Evolutionary conservation across 2,113 vertebrate species (phyloP).

Genomic region (Thalassarche chlororhynchos): DNA sequence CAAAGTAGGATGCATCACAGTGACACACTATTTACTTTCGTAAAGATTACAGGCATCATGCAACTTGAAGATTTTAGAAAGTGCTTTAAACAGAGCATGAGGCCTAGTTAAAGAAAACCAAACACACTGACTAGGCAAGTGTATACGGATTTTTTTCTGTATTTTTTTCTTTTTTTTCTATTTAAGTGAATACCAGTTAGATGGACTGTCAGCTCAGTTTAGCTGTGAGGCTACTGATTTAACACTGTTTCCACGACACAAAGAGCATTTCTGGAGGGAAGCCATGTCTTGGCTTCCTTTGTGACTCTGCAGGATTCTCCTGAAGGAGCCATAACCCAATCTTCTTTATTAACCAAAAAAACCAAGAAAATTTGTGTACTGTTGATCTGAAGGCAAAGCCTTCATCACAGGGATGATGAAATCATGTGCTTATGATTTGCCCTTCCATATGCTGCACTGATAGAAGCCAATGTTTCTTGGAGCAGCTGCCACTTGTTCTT

Average conservation of each 20-base stretch:
- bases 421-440: not conserved
- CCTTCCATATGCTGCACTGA: slow-evolving; percentile 19
- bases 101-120: not conserved
- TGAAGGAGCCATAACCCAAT: not conserved
- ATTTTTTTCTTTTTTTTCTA: not conserved
- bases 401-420: slow-evolving; percentile 25
- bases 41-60: not conserved
- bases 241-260: not conserved
- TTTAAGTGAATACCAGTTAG: not conserved
- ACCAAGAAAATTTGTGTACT: slow-evolving; percentile 21
- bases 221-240: not conserved
- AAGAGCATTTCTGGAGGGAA: not conserved
- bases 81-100: not conserved
- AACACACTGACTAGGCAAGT: not conserved
- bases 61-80: not conserved
- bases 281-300: not conserved
- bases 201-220: not conserved
- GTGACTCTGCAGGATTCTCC: not conserved
- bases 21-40: slow-evolving; percentile 12
- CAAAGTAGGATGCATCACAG: not conserved
- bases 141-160: not conserved
- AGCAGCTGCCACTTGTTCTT: slow-evolving; percentile 52
- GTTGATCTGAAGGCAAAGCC: slow-evolving; percentile 18
- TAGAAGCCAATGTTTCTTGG: not conserved
- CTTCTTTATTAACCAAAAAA: slow-evolving; percentile 13